phyloP scores from a whole-genome alignment of 2,113 vertebrate species.

The Scytalopus superciliaris region DNA sequence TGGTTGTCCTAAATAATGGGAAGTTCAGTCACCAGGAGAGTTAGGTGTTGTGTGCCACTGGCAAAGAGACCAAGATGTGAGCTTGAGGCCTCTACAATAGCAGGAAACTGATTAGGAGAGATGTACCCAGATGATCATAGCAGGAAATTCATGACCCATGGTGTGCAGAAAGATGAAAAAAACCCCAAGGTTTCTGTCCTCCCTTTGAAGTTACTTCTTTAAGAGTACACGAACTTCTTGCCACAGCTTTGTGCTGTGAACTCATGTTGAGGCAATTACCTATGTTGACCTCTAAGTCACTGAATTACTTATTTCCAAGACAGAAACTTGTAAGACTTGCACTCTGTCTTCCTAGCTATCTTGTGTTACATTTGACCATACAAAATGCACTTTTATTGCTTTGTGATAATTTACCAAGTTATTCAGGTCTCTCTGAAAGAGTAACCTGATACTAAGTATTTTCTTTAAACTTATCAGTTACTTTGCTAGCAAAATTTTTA shows the following conservation, averaged over 20 bases:
- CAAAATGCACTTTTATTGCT: background rate
- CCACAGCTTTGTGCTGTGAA: background rate
- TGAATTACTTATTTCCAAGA: slow-evolving; percentile 5
- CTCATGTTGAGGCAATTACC: background rate
- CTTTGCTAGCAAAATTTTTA: background rate
- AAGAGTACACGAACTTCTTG: background rate
- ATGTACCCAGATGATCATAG: background rate
- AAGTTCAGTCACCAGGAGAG: background rate
- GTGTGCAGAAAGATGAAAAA: background rate
- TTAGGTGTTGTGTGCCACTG: background rate
- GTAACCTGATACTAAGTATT: background rate
- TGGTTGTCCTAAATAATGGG: background rate
- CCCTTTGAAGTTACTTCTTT: background rate
- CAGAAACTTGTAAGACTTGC: background rate
- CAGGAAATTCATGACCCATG: background rate
- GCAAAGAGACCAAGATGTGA: background rate
- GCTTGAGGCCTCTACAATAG: background rate
- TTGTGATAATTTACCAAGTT: background rate
- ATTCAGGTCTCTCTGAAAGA: background rate
- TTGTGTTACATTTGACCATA: background rate
- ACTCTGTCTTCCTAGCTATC: background rate
- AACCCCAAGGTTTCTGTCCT: background rate
- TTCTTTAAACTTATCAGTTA: background rate
- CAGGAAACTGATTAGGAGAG: background rate
- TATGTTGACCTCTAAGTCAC: background rate